A percentile compares a stretch with the other conserved stretches of the same genome.
These are phyloP conservation scores for Clupea harengus DNA, from an alignment of 2,113 vertebrate genomes.

Conservation along the genomic window DNA sequence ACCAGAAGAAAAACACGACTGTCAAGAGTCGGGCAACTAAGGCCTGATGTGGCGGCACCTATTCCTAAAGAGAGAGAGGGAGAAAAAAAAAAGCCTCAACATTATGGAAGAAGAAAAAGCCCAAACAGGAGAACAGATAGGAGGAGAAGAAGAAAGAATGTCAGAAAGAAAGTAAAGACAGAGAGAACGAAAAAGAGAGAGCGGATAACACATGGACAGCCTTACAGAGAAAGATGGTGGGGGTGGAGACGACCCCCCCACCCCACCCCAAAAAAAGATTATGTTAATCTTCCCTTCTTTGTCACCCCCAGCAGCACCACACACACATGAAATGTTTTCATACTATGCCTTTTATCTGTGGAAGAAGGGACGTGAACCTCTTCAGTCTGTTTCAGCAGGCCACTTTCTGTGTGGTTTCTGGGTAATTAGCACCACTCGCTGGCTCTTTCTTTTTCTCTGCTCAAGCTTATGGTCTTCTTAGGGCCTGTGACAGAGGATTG, in stretches of 20 bases:
- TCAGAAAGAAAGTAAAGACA: constrained; percentile 41
- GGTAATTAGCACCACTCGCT: constrained; percentile 99
- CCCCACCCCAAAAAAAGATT: constrained; percentile 78
- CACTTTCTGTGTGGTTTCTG: constrained; percentile 99
- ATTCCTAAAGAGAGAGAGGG: constrained; percentile 78
- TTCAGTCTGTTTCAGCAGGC: constrained; percentile 94
- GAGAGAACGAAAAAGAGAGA: constrained; percentile 74
- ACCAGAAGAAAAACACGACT: constrained; percentile 90
- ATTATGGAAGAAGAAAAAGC: constrained; percentile 67
- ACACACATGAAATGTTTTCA: constrained; percentile 94
- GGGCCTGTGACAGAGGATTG: constrained; percentile 92
- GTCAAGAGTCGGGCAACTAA: constrained; percentile 85
- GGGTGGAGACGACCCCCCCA: neutral
- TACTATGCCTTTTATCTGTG: constrained; percentile 99
- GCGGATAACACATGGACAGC: constrained; percentile 88
- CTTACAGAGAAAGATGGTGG: constrained; percentile 84
- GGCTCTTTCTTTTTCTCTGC: constrained; percentile 97
- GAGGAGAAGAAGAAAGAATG: constrained; percentile 41
- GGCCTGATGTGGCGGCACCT: constrained; percentile 66
- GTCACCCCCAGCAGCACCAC: constrained; percentile 67
- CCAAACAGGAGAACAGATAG: constrained; percentile 22
- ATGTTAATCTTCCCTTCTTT: constrained; percentile 98
- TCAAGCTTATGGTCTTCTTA: constrained; percentile 99
- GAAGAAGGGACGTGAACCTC: constrained; percentile 98
- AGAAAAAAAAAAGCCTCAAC: constrained; percentile 51